Conservation (phyloP, 2,797 vertebrate species). For the Chelidonichthys spinosus region DNA sequence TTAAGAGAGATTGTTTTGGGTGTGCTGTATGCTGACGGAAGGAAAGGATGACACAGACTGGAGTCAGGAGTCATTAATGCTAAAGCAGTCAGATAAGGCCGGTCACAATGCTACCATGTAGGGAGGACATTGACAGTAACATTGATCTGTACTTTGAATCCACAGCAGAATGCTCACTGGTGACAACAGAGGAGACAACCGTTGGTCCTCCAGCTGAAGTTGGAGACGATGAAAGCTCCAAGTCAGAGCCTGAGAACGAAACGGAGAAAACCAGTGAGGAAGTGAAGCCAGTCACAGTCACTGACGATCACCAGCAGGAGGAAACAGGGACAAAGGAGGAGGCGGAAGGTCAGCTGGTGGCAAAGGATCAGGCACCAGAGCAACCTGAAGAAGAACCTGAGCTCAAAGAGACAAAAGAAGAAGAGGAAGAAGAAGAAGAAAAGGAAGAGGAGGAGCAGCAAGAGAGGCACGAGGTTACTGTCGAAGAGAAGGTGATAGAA, state of each 20-base stretch:
- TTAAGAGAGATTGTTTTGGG: neutral
- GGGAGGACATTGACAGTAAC: neutral
- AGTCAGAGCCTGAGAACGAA: conserved; percentile 74
- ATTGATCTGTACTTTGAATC: conserved; percentile 17
- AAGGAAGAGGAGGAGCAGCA: conserved; percentile 53
- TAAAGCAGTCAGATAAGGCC: conserved; percentile 11
- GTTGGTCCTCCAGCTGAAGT: conserved; percentile 28
- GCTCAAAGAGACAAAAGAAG: conserved; percentile 55
- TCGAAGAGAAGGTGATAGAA: conserved; percentile 57
- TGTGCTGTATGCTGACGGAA: neutral
- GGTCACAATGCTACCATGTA: neutral
- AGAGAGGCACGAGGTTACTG: conserved; percentile 31
- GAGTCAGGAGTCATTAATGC: neutral
- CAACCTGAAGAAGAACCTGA: conserved; percentile 45
- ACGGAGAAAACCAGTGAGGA: conserved; percentile 45
- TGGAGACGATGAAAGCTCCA: conserved; percentile 80
- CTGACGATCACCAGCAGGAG: conserved; percentile 72
- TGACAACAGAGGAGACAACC: conserved; percentile 44
- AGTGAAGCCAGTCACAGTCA: conserved; percentile 10
- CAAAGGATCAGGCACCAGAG: conserved; percentile 50
- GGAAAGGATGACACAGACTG: neutral
- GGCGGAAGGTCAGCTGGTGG: conserved; percentile 42
- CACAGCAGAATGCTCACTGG: conserved; percentile 57
- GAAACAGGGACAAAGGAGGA: conserved; percentile 61
- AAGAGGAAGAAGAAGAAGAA: conserved; percentile 46